phyloP scores from a whole-genome alignment of 2,888 invertebrate genomes.

The Tiphia femorata region DNA sequence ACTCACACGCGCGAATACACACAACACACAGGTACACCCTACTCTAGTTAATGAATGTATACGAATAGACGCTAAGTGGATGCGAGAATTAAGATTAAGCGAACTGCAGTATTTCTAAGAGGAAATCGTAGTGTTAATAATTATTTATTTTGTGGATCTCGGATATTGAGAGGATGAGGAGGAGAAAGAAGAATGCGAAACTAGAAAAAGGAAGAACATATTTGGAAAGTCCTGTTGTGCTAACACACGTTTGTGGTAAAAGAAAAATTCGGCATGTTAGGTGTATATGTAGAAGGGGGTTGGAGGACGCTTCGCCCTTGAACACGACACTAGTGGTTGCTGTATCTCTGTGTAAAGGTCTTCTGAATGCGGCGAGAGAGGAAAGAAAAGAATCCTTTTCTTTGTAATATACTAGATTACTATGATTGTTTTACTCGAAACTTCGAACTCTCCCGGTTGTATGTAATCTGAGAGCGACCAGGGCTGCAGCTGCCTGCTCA shows the following conservation, averaged over 20 bases:
- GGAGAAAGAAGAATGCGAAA: not conserved
- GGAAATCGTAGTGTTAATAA: conserved; percentile 66
- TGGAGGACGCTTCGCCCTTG: not conserved
- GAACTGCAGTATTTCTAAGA: conserved; percentile 67
- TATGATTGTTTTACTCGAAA: conserved; percentile 46
- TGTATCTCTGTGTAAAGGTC: conserved; percentile 62
- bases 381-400: conserved; percentile 41
- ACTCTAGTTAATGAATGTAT: conserved; percentile 70
- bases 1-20: too few species aligned
- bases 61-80: conserved; percentile 67
- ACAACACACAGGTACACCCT: too few species aligned
- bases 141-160: conserved; percentile 69
- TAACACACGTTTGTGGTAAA: too few species aligned
- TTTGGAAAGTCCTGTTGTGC: conserved; percentile 64
- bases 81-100: conserved; percentile 46
- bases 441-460: conserved; percentile 49
- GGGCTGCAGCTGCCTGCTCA: conserved; percentile 62
- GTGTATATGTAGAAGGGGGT: conserved; percentile 30
- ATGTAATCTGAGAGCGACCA: conserved; percentile 58
- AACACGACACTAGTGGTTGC: conserved; percentile 56
- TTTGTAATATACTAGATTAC: conserved; percentile 66
- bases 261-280: too few species aligned
- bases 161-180: conserved; percentile 31
- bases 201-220: conserved; percentile 17
- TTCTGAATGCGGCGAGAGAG: conserved; percentile 54